Evolutionary conservation across 1,140 invertebrate genomes (phyloP).

Genomic region (Drosophila subpulchrella): DNA sequence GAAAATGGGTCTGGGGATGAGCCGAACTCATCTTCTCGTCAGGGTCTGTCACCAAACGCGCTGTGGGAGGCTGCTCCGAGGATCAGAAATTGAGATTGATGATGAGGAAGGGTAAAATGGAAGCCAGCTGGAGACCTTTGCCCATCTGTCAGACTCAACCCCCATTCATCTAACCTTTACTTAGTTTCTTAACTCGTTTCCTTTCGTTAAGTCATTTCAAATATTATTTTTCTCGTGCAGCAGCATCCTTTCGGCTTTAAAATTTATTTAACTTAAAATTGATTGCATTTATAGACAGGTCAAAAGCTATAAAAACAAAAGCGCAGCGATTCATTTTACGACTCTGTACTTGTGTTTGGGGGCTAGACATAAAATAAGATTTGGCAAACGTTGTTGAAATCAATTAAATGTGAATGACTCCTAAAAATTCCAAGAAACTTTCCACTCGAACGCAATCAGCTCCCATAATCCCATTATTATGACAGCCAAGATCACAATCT

Average conservation of each 20-base stretch:
- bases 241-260: neutral
- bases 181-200: no score
- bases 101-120: neutral
- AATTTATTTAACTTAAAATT: no score
- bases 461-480: neutral
- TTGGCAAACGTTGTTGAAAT: constrained; percentile 6
- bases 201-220: no score
- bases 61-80: constrained; percentile 9
- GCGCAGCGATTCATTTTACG: neutral
- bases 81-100: constrained; percentile 35
- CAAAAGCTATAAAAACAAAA: neutral
- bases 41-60: constrained; percentile 15
- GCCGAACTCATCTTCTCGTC: constrained; percentile 3
- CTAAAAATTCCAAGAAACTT: neutral
- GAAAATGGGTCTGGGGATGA: constrained; percentile 4
- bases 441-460: neutral
- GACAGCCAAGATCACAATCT: neutral
- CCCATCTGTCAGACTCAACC: neutral
- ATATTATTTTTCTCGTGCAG: neutral
- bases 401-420: no score
- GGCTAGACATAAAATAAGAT: neutral
- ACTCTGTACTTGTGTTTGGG: neutral
- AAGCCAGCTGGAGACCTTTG: constrained; percentile 15
- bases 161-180: no score
- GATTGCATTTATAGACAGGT: neutral